Conservation (phyloP, 2,888 invertebrate species). For the Platypus cylindrus region DNA sequence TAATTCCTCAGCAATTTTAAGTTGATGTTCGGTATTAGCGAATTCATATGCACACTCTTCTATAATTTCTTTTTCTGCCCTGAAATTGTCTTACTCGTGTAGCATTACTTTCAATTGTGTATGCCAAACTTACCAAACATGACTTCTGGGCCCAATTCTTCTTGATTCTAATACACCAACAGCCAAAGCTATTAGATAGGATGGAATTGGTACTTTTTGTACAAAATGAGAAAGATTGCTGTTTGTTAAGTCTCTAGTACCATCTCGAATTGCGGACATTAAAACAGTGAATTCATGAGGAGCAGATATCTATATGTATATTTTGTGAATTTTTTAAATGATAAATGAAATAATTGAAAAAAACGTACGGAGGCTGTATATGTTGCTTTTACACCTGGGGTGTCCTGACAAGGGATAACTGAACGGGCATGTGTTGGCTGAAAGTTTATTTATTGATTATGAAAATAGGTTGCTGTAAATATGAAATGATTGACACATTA, state of each 20-base stretch:
- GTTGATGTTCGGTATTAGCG: conserved; percentile 70
- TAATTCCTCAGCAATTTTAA: conserved; percentile 68
- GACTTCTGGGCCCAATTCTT: conserved; percentile 64
- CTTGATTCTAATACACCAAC: conserved; percentile 69
- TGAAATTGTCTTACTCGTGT: too few relatives aligned
- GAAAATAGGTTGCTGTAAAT: conserved; percentile 2
- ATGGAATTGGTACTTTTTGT: conserved; percentile 73
- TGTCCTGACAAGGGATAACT: conserved; percentile 85
- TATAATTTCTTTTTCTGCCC: conserved; percentile 67
- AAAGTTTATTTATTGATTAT: conserved; percentile 17
- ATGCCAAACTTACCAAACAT: conserved; percentile 54
- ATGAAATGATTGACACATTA: conserved; percentile 23
- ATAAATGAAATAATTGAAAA: conserved; percentile 2
- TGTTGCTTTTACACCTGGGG: conserved; percentile 77
- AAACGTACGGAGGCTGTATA: conserved; percentile 44
- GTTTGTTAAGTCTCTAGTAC: conserved; percentile 31
- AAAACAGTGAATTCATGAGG: conserved; percentile 64
- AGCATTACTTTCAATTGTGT: too few relatives aligned
- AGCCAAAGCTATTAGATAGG: conserved; percentile 82
- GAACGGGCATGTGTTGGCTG: conserved; percentile 83
- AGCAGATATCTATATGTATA: conserved; percentile 48
- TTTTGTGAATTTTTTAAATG: not conserved
- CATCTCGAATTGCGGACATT: conserved; percentile 71
- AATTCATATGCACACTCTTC: conserved; percentile 82
- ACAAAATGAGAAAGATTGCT: conserved; percentile 46